Conservation (phyloP, 2,888 invertebrate genomes). For the Andrena chrysosceles region DNA sequence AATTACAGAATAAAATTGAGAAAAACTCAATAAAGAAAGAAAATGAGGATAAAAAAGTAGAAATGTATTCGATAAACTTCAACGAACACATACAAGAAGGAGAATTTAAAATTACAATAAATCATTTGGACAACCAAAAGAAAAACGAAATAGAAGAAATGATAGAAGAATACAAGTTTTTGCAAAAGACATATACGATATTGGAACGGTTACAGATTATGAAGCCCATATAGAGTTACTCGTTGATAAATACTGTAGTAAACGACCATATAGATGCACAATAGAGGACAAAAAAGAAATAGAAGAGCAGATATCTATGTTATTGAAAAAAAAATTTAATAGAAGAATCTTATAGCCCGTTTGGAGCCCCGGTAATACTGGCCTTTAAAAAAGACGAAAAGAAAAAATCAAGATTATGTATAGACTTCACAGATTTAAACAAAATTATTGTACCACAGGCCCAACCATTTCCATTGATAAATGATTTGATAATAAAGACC, state of each 20-base stretch:
- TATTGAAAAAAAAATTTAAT: slow-evolving; percentile 29
- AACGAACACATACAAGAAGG: slow-evolving; percentile 19
- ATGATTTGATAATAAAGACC: slow-evolving; percentile 59
- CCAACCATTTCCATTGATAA: slow-evolving; percentile 59
- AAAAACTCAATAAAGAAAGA: not conserved
- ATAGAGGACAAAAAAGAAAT: not conserved
- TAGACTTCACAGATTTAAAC: no score
- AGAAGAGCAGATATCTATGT: slow-evolving; percentile 2
- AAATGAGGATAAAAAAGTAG: not conserved
- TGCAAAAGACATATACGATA: slow-evolving; percentile 43
- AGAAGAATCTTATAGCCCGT: slow-evolving; percentile 70
- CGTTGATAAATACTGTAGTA: no score
- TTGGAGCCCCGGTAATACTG: slow-evolving; percentile 45
- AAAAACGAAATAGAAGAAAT: slow-evolving; percentile 15
- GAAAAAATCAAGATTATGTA: no score
- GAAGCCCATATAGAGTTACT: no score
- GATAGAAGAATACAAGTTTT: slow-evolving; percentile 43
- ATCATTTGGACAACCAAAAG: slow-evolving; percentile 8
- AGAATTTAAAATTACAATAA: slow-evolving; percentile 3
- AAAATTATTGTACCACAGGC: not conserved
- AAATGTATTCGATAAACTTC: slow-evolving; percentile 7
- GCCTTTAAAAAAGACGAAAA: no score
- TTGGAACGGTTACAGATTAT: no score
- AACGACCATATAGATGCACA: slow-evolving; percentile 7
- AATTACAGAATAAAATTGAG: no score